Evolutionary conservation across 2,888 invertebrate genomes (phyloP).

Genomic region (Gonocerus acuteangulatus): DNA sequence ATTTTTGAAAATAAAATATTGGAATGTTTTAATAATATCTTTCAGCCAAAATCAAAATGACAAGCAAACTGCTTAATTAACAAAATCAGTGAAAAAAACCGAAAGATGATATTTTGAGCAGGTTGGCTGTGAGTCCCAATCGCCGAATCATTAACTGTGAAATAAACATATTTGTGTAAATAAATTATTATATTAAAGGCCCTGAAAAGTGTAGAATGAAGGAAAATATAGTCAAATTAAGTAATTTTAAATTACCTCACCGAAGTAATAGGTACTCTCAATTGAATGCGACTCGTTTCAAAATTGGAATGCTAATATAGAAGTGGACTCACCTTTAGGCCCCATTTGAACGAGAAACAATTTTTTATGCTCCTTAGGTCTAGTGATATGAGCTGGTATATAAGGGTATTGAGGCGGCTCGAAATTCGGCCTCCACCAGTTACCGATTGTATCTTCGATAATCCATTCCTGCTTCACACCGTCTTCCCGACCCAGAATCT

Average conservation of each 20-base stretch:
- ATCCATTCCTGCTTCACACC: conserved; percentile 96
- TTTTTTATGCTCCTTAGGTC: conserved; percentile 97
- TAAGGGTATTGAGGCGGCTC: conserved; percentile 99
- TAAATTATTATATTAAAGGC: conserved; percentile 1
- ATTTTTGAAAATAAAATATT: background rate
- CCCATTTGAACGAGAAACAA: conserved; percentile 94
- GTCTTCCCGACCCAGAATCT: conserved; percentile 94
- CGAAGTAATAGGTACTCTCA: no score
- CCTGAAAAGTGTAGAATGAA: background rate
- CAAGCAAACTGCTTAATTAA: conserved; percentile 23
- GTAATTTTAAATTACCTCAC: no score
- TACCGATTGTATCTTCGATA: conserved; percentile 89
- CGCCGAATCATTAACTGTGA: conserved; percentile 28
- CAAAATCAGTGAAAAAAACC: background rate
- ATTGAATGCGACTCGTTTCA: no score
- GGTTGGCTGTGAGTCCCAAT: conserved; percentile 22
- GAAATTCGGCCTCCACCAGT: conserved; percentile 99
- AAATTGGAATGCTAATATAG: background rate
- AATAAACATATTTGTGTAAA: conserved; percentile 26
- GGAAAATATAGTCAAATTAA: no score
- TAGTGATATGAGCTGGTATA: conserved; percentile 97
- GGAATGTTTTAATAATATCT: background rate
- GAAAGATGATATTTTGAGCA: conserved; percentile 24
- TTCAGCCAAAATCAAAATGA: conserved; percentile 12
- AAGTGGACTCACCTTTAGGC: conserved; percentile 60